Evolutionary conservation across 2,113 vertebrate genomes (phyloP), one percentile per base, ranked within the genome.

Genomic region (Bombycilla garrulus): DNA sequence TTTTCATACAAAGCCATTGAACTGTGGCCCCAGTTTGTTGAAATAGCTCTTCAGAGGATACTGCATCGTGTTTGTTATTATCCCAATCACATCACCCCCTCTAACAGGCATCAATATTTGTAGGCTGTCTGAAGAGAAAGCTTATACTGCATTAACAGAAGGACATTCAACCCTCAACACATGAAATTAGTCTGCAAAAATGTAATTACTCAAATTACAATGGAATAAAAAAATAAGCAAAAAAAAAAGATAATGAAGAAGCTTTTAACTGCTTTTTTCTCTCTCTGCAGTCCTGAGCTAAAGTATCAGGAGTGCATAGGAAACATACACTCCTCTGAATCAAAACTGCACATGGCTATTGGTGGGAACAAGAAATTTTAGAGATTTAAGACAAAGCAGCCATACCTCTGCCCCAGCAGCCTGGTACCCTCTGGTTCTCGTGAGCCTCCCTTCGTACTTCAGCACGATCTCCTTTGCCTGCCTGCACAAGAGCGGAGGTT

Each of bases 351-450:
- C 22, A 60, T 31, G 10, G 33, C 4, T 83, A 3, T 14, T 60
- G 14, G 15, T 77, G 23, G 21, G 57, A 51, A 48, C 11, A 36
- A 60, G 79, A 54, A 35, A 29, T 56, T 8, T 0, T 4, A 36
- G 56, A 61, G 56, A 45, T 44, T 61, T 36, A 69, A 77, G 64
- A 26, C 36, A 62, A 86, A 79, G 28, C 69, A 88, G 76, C 72
- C 76, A 0, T 97, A 99, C 99, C 97, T 99, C 99, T 67, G 99
- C 99, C n/a, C 99, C 99, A 11, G 99, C 99, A 1, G 99, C 99
- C 89, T 99, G 99, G 97, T 99, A 99, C 8, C 99, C 99, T 66
- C 99, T 98, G 5, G 99, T 99, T 93, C 99, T 98, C 7, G 99
- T 99, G 86, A 99, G 98, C 42, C 99, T 97, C 62, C 99, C 99